Evolutionary conservation across 2,113 vertebrate genomes (phyloP).

Genomic region (Ciconia maguari): DNA sequence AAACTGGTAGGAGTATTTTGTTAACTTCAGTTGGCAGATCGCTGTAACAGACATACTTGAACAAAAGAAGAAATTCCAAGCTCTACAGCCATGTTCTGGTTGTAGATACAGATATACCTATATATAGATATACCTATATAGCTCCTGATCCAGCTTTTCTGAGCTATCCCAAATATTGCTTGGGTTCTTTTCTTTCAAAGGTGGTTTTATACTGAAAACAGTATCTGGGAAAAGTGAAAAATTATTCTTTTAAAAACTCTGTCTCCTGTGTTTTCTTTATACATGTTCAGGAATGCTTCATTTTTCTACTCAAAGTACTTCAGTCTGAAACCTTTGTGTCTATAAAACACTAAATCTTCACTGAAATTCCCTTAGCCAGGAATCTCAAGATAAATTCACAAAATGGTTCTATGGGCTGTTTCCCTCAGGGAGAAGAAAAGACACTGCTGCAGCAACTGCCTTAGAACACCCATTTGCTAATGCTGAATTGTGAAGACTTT

Average conservation of each 20-base stretch:
- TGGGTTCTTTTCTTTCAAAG: not conserved
- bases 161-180: not conserved
- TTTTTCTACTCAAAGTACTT: not conserved
- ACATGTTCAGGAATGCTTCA: not conserved
- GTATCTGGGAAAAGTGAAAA: not conserved
- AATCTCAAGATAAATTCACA: not conserved
- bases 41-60: not conserved
- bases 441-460: not conserved
- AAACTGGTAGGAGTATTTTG: slow-evolving; percentile 39
- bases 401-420: not conserved
- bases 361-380: not conserved
- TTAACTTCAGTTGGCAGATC: not conserved
- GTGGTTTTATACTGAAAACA: not conserved
- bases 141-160: not conserved
- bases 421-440: not conserved
- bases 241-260: not conserved
- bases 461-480: not conserved
- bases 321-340: not conserved
- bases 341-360: not conserved
- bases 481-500: not conserved
- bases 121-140: not conserved
- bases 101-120: not conserved
- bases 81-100: not conserved
- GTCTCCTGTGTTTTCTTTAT: not conserved
- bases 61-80: not conserved